These are phyloP conservation scores for Solenopsis invicta DNA, from an alignment of 1,140 invertebrate genomes.

Conservation along the genomic window DNA sequence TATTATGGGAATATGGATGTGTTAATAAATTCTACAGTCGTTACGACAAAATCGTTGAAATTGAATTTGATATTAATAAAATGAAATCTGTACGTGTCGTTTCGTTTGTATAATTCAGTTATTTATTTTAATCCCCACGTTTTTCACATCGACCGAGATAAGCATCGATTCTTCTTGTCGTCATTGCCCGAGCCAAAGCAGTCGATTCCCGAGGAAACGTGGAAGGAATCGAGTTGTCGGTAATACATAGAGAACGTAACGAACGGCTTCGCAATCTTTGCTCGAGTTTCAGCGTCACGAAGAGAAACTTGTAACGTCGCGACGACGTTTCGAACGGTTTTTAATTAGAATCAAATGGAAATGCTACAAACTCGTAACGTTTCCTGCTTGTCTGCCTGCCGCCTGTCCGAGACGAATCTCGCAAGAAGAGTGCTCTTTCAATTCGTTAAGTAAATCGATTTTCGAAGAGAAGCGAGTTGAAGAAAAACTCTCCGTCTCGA, in stretches of 20 bases:
- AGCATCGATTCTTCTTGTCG: constrained; percentile 17
- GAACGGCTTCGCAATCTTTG: neutral
- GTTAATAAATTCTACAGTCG: neutral
- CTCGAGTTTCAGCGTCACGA: neutral
- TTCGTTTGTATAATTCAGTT: neutral
- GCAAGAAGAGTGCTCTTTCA: constrained; percentile 37
- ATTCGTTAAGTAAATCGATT: constrained; percentile 64
- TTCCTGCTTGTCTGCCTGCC: constrained; percentile 50
- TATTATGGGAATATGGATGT: neutral
- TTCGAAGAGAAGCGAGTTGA: constrained; percentile 21
- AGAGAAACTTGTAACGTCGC: constrained; percentile 7
- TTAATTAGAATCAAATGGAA: constrained; percentile 71
- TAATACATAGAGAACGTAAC: constrained; percentile 14
- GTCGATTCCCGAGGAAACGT: constrained; percentile 5
- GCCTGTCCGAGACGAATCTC: constrained; percentile 47
- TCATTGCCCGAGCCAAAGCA: neutral
- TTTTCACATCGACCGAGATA: neutral
- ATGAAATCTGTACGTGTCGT: neutral
- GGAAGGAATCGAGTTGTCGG: constrained; percentile 21
- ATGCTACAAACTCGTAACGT: constrained; percentile 10
- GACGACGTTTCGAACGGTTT: constrained; percentile 47
- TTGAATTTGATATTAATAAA: neutral
- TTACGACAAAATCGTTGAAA: neutral
- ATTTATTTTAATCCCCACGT: constrained; percentile 11
- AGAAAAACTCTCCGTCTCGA: neutral